These are phyloP conservation scores for Alligator sinensis DNA, from an alignment of 2,113 vertebrate species.

Conservation along the genomic window DNA sequence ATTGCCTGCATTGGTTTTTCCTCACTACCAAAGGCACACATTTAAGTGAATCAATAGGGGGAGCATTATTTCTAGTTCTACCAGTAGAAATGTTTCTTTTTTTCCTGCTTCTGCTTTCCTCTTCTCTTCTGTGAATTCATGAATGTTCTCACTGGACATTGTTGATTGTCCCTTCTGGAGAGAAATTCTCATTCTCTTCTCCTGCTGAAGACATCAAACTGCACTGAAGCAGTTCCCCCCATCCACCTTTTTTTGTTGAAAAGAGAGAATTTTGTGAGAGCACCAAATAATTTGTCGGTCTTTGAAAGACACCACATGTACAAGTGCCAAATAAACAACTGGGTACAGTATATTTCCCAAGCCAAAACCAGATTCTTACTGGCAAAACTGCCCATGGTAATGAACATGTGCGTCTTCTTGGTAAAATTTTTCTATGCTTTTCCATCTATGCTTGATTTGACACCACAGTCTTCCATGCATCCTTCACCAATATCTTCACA, in stretches of 20 bases:
- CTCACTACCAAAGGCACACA: background rate
- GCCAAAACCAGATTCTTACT: accelerated
- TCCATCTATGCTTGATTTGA: background rate
- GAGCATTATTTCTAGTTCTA: background rate
- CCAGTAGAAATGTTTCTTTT: background rate
- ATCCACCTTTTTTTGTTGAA: background rate
- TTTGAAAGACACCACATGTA: background rate
- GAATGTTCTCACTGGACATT: background rate
- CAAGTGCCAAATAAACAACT: background rate
- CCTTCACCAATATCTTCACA: background rate
- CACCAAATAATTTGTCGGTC: background rate
- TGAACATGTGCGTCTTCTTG: background rate
- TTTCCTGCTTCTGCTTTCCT: no score
- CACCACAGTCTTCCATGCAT: background rate
- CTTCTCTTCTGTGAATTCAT: background rate
- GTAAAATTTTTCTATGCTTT: background rate
- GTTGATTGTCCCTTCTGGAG: background rate
- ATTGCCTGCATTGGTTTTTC: background rate
- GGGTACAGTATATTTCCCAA: background rate
- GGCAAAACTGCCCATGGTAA: background rate
- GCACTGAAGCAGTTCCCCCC: background rate
- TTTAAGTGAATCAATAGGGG: background rate
- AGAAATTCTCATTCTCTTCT: background rate
- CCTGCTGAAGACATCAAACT: background rate
- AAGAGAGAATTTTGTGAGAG: background rate